Percentiles rank a stretch among this genome's conserved stretches.
Evolutionary conservation across 2,888 invertebrate species (phyloP).

Genomic region (Diaprepes abbreviatus): DNA sequence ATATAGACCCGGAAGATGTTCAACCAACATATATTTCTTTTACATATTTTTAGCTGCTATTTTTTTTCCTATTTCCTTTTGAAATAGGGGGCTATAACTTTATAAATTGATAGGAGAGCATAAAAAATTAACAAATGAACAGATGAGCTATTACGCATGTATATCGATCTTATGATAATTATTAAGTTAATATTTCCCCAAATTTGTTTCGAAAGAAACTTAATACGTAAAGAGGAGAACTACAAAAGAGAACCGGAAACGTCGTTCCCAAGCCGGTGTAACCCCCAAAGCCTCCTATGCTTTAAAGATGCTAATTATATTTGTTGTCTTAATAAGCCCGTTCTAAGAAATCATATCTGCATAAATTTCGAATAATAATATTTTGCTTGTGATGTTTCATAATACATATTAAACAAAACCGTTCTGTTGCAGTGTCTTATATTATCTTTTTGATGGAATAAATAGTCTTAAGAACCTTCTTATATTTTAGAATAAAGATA

Average conservation of each 20-base stretch:
- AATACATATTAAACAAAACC: slow-evolving; percentile 8
- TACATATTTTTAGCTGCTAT: no score
- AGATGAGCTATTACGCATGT: no score
- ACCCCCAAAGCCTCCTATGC: slow-evolving; percentile 15
- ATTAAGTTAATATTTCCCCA: slow-evolving; percentile 28
- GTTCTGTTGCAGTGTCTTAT: slow-evolving; percentile 14
- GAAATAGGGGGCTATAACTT: no score
- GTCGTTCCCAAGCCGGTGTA: slow-evolving; percentile 11
- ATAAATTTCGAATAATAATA: slow-evolving; percentile 24
- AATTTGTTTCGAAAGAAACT: background rate
- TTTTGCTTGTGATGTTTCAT: slow-evolving; percentile 25
- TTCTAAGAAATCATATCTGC: slow-evolving; percentile 30
- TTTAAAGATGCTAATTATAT: slow-evolving; percentile 24
- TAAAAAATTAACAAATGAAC: no score
- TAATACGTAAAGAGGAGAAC: slow-evolving; percentile 8
- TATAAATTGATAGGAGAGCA: no score
- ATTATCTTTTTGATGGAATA: slow-evolving; percentile 51
- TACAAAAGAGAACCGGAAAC: background rate
- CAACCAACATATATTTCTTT: no score
- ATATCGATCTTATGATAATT: slow-evolving; percentile 44
- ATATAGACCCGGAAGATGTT: no score
- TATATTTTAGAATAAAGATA: slow-evolving; percentile 63
- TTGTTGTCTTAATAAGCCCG: slow-evolving; percentile 36
- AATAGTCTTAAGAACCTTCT: slow-evolving; percentile 60
- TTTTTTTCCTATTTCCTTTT: no score